Base-by-base conservation (phyloP, 1,140 invertebrate species). In the Drosophila guanche region DNA sequence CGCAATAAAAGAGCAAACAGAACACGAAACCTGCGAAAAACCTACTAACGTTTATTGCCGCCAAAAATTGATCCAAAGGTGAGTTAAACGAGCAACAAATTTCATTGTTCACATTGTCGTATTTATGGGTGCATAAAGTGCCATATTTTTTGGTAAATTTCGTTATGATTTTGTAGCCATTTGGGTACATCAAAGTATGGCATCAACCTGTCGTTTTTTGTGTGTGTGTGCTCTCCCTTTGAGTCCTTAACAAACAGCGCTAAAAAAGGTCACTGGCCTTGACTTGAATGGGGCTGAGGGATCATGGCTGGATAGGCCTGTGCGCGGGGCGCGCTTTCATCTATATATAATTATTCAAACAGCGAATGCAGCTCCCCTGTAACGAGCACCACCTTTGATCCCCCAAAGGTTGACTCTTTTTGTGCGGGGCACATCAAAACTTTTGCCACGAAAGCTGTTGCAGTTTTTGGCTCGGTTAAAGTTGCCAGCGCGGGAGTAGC, bases 341-440 rank as follows among this genome's bases (percentile, higher is more conserved):
- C 62, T 71, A 27, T 43, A 66, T 77, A 65, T 78, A 66, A 79
- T 79, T 79, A 79, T 79, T 79, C 76, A 77, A 77, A 70, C 70
- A 71, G 12, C n/a, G 61, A 41, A 37, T 37, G 33, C 33, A 37
- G 6, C 41, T 68, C 14, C 10, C 43, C 41, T 22, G 20, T 16
- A 20, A 27, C 45, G 37, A 29, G 37, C 10, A n/a, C 51, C 53
- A 70, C 65, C 67, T 60, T 60, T 53, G 33, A 52, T 14, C 48
- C 33, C 8, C 33, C 10, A 37, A 37, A 37, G 33, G 33, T 37
- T 37, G 8, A 71, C 53, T 48, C 53, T 48, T 50, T 43, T 22
- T 27, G 65, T 51, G 65, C 33, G 60, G 23, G 54, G 77, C 75
- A 84, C 79, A 79, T 76, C 75, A 80, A 84, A 88, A 80, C 29